Base-by-base conservation (phyloP, 2,888 invertebrate genomes). In the Agrochola macilenta region DNA sequence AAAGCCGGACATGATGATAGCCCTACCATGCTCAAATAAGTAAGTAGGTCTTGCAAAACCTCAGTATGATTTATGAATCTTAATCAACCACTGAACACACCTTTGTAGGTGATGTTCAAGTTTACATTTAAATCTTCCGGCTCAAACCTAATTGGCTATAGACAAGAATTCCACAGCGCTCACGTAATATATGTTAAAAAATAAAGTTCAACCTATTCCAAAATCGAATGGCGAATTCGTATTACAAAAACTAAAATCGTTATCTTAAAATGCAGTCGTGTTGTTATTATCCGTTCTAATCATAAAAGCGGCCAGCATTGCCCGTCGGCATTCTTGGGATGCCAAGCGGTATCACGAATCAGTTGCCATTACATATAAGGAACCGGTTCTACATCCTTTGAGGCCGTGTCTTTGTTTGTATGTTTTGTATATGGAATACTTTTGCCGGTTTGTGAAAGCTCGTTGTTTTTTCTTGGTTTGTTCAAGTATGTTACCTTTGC, bases 361-460 rank as follows among this genome's bases (percentile, higher is more conserved):
- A 83, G 88, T 88, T 88, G 87, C 83, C 88, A 88, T 87, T 88
- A 85, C 83, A 86, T 78, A 90, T 89, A 89, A 86, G 81, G 79
- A 89, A 95, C 94, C 94, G 94, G 95, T 95, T 93, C 90, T 82
- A 90, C 92, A 92, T 93, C 93, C 93, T 93, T 94, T 88, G 90
- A 91, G 91, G 91, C 87, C 91, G 86, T 86, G 79, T 87, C 89
- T 89, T 89, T 89, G 87, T 92, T 90, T 90, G 87, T 92, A 90
- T 90, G 88, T 89, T 91, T 89, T 90, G 87, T 88, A 82, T 86
- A 82, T 84, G 85, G 84, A 82, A 82, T 83, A 86, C 84, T 84
- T 84, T 85, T 86, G 81, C 80, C 79, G 68, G 81, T 81, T 80
- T 81, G 80, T 86, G 83, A 88, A 82, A 88, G 82, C 81, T 75